These are phyloP conservation scores for Lepisosteus osseus DNA, from an alignment of 2,113 vertebrate species.

Conservation along the genomic window DNA sequence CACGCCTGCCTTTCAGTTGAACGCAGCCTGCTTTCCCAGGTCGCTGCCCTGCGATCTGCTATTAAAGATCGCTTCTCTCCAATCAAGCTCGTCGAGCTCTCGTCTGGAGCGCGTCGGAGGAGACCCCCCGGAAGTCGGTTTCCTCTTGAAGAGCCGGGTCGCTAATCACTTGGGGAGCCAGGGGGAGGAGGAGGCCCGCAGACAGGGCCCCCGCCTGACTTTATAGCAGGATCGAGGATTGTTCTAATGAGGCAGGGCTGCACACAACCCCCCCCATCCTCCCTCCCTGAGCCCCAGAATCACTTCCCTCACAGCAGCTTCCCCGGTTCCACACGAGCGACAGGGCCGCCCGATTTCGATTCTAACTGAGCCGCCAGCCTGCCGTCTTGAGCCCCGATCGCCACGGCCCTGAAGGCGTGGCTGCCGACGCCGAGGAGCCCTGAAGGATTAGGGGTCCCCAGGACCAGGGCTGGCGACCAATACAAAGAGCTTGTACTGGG, in stretches of 20 bases:
- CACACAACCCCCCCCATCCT: background rate
- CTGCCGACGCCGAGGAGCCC: background rate
- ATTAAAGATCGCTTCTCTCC: background rate
- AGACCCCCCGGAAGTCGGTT: constrained; percentile 3
- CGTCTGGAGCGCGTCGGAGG: constrained; percentile 1
- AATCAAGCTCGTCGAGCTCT: too few relatives aligned
- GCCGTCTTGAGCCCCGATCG: too few relatives aligned
- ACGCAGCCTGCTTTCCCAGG: too few relatives aligned
- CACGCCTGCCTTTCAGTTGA: too few relatives aligned
- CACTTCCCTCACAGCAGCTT: background rate
- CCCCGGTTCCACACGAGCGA: background rate
- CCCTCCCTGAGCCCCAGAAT: background rate
- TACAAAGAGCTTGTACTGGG: constrained; percentile 37
- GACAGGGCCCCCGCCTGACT: background rate
- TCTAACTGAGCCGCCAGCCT: too few relatives aligned
- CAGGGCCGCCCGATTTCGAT: background rate
- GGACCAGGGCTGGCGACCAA: background rate
- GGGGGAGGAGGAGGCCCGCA: too few relatives aligned
- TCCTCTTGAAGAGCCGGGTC: background rate
- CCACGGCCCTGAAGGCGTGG: background rate
- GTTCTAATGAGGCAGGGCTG: background rate
- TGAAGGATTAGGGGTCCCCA: constrained; percentile 19
- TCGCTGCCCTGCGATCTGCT: too few relatives aligned
- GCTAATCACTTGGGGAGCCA: background rate
- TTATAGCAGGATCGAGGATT: background rate